Conservation (phyloP, 92 coral and sea anemone species). For the Siderastrea radians region DNA sequence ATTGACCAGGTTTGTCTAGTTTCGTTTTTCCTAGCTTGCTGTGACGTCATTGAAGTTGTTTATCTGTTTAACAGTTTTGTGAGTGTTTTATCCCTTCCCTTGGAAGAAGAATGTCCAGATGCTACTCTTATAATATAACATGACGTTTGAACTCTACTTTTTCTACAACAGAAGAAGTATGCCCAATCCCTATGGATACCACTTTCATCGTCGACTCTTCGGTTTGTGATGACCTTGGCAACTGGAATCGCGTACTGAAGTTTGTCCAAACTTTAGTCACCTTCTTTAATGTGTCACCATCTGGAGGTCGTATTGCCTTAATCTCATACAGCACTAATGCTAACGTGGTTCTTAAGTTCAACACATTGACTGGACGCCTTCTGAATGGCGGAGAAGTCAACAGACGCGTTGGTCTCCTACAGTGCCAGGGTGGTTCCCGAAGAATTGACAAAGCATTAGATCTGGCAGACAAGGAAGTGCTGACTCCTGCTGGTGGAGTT, state of each 20-base stretch:
- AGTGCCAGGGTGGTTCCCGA: conserved; percentile 72
- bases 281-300: conserved; percentile 73
- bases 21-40: too few relatives aligned
- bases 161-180: conserved; percentile 42
- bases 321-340: conserved; percentile 69
- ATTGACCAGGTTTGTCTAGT: too few relatives aligned
- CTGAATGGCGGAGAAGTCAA: conserved; percentile 71
- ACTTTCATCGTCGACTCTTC: conserved; percentile 86
- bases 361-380: conserved; percentile 71
- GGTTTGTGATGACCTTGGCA: conserved; percentile 75
- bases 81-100: neutral
- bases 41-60: too few relatives aligned
- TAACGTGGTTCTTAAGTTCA: conserved; percentile 67
- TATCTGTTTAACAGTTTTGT: too few relatives aligned
- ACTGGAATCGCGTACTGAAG: conserved; percentile 73
- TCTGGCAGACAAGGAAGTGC: conserved; percentile 80
- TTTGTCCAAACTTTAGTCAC: conserved; percentile 68
- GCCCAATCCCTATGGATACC: conserved; percentile 79
- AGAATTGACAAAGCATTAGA: conserved; percentile 82
- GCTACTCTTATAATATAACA: neutral
- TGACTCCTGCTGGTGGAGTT: conserved; percentile 71
- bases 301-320: conserved; percentile 73
- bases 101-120: neutral
- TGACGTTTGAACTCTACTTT: neutral
- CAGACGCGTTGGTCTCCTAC: conserved; percentile 57